phyloP scores from a whole-genome alignment of 1,140 invertebrate species.

The Camponotus vicinus region DNA sequence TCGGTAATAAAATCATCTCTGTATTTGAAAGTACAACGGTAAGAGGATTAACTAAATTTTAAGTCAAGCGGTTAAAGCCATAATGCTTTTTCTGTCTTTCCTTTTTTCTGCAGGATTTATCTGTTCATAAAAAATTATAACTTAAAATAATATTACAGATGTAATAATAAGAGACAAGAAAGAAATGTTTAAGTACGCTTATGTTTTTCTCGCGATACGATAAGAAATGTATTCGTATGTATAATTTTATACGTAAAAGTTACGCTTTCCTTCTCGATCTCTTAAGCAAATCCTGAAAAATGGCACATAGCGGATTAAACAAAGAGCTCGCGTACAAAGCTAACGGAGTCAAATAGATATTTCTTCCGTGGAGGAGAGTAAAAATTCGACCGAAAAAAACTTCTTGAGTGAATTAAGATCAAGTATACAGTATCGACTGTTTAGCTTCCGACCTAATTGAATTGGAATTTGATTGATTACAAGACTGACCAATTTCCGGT shows the following conservation, averaged over 20 bases:
- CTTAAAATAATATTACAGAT: conserved; percentile 7
- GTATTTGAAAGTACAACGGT: conserved; percentile 28
- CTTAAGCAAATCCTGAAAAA: conserved; percentile 27
- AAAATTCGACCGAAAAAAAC: conserved; percentile 1
- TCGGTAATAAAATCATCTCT: conserved; percentile 2
- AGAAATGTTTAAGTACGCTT: neutral
- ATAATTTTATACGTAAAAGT: conserved; percentile 27
- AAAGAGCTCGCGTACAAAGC: conserved; percentile 24
- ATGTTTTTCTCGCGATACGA: neutral
- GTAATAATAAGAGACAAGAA: conserved; percentile 34
- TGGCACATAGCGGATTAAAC: conserved; percentile 12
- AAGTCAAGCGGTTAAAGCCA: conserved; percentile 32
- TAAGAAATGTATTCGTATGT: neutral
- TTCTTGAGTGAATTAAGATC: conserved; percentile 25
- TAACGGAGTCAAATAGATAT: conserved; percentile 45
- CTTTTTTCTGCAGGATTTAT: conserved; percentile 12
- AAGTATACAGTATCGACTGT: conserved; percentile 29
- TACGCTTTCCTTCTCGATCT: neutral
- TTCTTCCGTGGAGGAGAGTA: neutral
- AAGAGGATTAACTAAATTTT: conserved; percentile 49
- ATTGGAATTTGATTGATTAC: conserved; percentile 64
- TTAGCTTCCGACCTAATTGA: conserved; percentile 42
- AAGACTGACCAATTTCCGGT: conserved; percentile 43
- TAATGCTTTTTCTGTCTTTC: neutral
- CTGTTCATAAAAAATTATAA: conserved; percentile 31